Conservation (phyloP, 2,113 vertebrate species). For the Bungarus multicinctus region DNA sequence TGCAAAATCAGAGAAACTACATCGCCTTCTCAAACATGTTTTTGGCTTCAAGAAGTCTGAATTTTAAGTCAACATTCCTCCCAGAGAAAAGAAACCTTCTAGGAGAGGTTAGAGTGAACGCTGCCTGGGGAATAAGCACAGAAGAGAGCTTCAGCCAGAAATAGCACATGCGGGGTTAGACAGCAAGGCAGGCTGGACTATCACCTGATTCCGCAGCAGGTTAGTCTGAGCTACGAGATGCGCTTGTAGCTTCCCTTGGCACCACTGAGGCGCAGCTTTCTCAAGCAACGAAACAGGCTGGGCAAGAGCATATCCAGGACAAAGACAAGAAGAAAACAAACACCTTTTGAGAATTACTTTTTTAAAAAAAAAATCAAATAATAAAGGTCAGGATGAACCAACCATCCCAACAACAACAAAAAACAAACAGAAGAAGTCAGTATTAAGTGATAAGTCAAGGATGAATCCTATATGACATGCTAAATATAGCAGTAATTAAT, state of each 20-base stretch:
- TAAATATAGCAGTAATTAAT: conserved; percentile 63
- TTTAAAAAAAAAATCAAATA: conserved; percentile 36
- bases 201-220: conserved; percentile 99
- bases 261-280: conserved; percentile 97
- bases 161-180: conserved; percentile 74
- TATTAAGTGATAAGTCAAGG: conserved; percentile 49
- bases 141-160: conserved; percentile 49
- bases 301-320: conserved; percentile 56
- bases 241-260: conserved; percentile 98
- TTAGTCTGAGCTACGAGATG: conserved; percentile 98
- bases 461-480: conserved; percentile 62
- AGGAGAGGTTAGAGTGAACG: conserved; percentile 45
- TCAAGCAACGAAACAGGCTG: conserved; percentile 96
- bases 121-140: conserved; percentile 45
- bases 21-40: background rate
- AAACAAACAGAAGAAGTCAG: conserved; percentile 34
- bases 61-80: background rate
- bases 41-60: background rate
- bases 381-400: conserved; percentile 44
- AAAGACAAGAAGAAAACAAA: conserved; percentile 41
- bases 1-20: background rate
- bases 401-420: background rate
- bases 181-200: conserved; percentile 63
- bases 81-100: background rate
- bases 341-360: conserved; percentile 40